Evolutionary conservation across 2,888 invertebrate genomes (phyloP).

Genomic region (Pyralis farinalis): DNA sequence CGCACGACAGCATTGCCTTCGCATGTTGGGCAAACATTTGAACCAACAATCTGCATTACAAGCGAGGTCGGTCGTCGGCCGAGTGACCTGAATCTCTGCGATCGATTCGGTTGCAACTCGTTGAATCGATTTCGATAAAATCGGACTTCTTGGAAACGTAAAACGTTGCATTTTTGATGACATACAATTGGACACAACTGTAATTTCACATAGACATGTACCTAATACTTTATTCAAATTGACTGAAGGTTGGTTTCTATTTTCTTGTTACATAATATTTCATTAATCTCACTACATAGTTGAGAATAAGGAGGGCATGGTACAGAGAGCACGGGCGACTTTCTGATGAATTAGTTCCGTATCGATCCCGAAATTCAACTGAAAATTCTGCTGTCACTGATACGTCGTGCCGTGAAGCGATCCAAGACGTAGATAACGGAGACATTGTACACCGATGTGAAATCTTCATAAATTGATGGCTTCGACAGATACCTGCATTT

Average conservation of each 20-base stretch:
- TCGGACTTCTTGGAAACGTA: constrained; percentile 15
- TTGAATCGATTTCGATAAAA: constrained; percentile 15
- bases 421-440: too few species aligned
- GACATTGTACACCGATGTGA: too few species aligned
- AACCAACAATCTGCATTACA: constrained; percentile 24
- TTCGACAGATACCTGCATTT: too few species aligned
- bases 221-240: neutral
- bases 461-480: too few species aligned
- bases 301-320: too few species aligned
- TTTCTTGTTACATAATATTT: too few species aligned
- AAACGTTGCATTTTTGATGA: constrained; percentile 12
- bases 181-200: neutral
- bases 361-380: too few species aligned
- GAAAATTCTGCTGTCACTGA: too few species aligned
- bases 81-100: constrained; percentile 36
- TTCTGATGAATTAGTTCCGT: too few species aligned
- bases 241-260: neutral
- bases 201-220: neutral
- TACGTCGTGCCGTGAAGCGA: too few species aligned
- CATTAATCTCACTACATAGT: too few species aligned
- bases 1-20: neutral
- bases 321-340: too few species aligned
- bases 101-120: constrained; percentile 39
- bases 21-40: constrained; percentile 20
- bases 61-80: constrained; percentile 35